Base-by-base conservation (phyloP, 2,888 invertebrate genomes). In the Ceriagrion tenellum region DNA sequence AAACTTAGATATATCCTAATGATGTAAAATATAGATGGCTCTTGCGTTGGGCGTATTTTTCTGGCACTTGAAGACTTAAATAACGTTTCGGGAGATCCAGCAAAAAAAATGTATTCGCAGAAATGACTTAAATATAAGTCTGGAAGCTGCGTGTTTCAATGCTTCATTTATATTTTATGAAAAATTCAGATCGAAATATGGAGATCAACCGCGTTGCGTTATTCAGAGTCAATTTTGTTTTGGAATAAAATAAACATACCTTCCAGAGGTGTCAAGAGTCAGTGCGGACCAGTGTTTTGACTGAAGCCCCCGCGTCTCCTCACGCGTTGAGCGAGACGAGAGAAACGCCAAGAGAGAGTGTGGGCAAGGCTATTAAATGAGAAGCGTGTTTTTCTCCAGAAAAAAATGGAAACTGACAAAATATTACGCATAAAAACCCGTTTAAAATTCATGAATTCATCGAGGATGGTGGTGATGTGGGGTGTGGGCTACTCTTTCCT, bases 391-490 rank as follows among this genome's bases (percentile, higher is more conserved):
- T 69, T 69, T 69, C 18, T 69, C 1, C n/a, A 23, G n/a, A 69
- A 69, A 26, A 69, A 69, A 20, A 69, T n/a, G 69, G 26, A 69
- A n/a, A 69, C 12, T 26, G 26, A 69, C 69, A 69, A n/a, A 69
- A 69, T 20, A 69, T 69, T 20, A 69, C 69, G 69, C 26, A 26
- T 59, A 69, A 69, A 69, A 26, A 69, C 69, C 12, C n/a, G 26
- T 69, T 69, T 69, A 69, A 59, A 69, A 69, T 69, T 69, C 69
- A 69, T 69, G 69, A 69, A 69, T 69, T 69, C 69, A 69, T n/a
- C 23, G 59, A n/a, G 69, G 69, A 20, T 12, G 23, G 69, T 8
- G 26, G 1, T 2, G 47, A 47, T 2, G 4, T 47, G 47, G 47
- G 47, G 47, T 47, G 23, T 20, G 69, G 69, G 69, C 69, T 20